Percentiles rank a stretch among this genome's conserved stretches.
Evolutionary conservation across 2,888 invertebrate genomes (phyloP).

Genomic region (Thalpophila matura): DNA sequence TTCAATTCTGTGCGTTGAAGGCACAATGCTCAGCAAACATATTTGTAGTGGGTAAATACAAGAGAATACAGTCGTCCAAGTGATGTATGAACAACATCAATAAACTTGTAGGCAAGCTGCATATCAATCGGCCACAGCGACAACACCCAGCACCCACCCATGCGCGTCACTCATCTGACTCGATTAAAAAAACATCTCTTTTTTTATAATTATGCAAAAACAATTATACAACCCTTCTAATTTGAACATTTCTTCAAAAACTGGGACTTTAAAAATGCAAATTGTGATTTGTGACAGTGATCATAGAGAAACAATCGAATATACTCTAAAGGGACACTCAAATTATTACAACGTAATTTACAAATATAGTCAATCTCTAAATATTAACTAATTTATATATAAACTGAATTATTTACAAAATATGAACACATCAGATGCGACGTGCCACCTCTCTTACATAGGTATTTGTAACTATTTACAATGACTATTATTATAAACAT

Average conservation of each 20-base stretch:
- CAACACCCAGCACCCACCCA: slow-evolving; percentile 77
- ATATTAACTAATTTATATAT: slow-evolving; percentile 84
- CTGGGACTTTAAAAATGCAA: slow-evolving; percentile 82
- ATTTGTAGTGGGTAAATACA: slow-evolving; percentile 26
- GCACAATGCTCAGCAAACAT: slow-evolving; percentile 33
- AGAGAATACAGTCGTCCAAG: slow-evolving; percentile 44
- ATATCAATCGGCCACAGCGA: slow-evolving; percentile 70
- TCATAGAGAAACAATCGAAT: slow-evolving; percentile 84
- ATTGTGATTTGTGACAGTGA: slow-evolving; percentile 89
- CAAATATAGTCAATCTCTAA: slow-evolving; percentile 88
- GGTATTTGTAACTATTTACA: slow-evolving; percentile 89
- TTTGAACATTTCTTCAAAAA: slow-evolving; percentile 81
- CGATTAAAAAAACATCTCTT: slow-evolving; percentile 74
- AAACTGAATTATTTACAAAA: slow-evolving; percentile 89
- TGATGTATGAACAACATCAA: slow-evolving; percentile 41
- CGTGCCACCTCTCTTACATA: slow-evolving; percentile 82
- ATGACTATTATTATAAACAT: slow-evolving; percentile 86
- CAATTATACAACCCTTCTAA: slow-evolving; percentile 81
- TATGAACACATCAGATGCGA: slow-evolving; percentile 82
- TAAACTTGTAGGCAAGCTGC: slow-evolving; percentile 55
- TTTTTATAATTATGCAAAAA: slow-evolving; percentile 81
- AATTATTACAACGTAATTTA: slow-evolving; percentile 87
- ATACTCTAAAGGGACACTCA: slow-evolving; percentile 86
- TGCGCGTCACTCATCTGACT: slow-evolving; percentile 79
- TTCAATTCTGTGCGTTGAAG: slow-evolving; percentile 43